phyloP scores from a whole-genome alignment of 2,888 invertebrate genomes.

The Azorinus chamasolen region DNA sequence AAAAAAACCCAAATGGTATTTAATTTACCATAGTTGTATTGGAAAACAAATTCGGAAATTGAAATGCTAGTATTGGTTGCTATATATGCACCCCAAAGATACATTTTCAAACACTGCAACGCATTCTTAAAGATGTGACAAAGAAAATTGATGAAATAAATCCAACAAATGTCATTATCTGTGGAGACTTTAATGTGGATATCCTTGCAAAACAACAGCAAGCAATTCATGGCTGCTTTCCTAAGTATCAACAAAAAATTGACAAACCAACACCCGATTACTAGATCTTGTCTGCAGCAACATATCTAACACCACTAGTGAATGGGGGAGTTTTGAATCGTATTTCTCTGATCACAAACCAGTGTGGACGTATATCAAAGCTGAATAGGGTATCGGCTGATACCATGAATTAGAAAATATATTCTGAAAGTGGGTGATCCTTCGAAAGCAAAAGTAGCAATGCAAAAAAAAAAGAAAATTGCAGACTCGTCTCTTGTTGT shows the following conservation, averaged over 20 bases:
- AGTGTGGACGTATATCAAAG: no score
- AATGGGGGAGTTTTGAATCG: background rate
- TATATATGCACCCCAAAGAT: constrained; percentile 14
- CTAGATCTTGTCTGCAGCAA: constrained; percentile 8
- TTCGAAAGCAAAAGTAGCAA: no score
- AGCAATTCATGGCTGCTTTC: background rate
- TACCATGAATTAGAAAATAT: no score
- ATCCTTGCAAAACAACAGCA: background rate
- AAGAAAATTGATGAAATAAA: background rate
- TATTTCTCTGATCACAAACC: constrained; percentile 10
- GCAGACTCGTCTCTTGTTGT: no score
- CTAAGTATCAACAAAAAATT: background rate
- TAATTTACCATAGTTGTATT: background rate
- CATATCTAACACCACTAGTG: background rate
- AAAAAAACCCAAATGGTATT: background rate
- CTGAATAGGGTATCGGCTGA: no score
- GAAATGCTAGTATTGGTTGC: background rate
- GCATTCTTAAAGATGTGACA: background rate
- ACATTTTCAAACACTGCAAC: background rate
- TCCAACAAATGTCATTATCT: background rate
- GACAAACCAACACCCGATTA: background rate
- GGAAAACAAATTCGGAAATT: background rate
- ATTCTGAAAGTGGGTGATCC: no score
- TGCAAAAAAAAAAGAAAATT: no score
- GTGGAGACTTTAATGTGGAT: constrained; percentile 17